Percentiles rank a stretch among this genome's conserved stretches.
These are phyloP conservation scores for Geotrypetes seraphini DNA, from an alignment of 2,797 vertebrate genomes.

Conservation along the genomic window DNA sequence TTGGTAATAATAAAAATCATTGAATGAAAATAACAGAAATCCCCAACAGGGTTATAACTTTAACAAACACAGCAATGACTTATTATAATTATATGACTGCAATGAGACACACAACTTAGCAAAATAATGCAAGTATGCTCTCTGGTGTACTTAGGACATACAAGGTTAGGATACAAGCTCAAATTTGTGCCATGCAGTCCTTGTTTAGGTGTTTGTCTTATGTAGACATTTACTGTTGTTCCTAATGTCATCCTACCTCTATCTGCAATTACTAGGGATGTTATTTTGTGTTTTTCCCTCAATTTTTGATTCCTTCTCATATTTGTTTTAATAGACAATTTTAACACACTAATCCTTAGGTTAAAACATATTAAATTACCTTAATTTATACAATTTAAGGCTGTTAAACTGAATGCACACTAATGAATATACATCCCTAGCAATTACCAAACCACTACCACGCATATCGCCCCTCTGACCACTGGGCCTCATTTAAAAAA, in stretches of 20 bases:
- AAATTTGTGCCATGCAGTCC: constrained; percentile 57
- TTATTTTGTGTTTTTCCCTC: no score
- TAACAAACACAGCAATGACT: constrained; percentile 40
- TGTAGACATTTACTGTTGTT: not conserved
- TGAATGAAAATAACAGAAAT: constrained; percentile 36
- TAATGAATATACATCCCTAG: no score
- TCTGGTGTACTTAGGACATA: constrained; percentile 32
- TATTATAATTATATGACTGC: constrained; percentile 30
- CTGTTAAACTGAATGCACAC: no score
- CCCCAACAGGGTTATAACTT: constrained; percentile 17
- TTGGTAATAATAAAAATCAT: constrained; percentile 46
- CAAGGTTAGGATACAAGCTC: constrained; percentile 42
- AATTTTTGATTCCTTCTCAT: no score
- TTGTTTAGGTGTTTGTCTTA: not conserved
- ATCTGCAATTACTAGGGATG: no score
- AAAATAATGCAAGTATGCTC: constrained; percentile 31
- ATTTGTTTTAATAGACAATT: no score
- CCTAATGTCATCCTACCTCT: not conserved
- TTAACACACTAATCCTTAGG: no score
- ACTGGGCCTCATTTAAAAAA: no score
- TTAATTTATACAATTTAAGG: no score
- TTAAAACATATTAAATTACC: no score
- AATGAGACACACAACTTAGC: constrained; percentile 30
- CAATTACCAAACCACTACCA: no score
- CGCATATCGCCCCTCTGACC: no score